Conservation (phyloP, 2,797 vertebrate genomes). For the Intellagama lesueurii region DNA sequence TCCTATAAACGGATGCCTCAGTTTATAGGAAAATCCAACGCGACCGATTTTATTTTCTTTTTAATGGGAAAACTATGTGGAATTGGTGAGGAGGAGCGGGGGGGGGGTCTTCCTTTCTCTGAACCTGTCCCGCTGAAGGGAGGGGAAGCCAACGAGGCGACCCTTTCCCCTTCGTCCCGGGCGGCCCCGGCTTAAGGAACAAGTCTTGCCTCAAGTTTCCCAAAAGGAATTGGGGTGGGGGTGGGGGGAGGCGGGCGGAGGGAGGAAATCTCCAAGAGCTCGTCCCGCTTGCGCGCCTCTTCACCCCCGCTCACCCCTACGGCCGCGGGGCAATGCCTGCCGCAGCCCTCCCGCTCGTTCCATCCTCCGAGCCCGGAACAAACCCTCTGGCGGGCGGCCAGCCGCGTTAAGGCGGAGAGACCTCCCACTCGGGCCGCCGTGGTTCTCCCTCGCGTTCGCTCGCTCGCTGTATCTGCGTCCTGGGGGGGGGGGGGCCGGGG, state of each 20-base stretch:
- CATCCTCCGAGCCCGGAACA: conserved; percentile 69
- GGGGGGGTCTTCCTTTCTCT: not conserved
- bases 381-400: conserved; percentile 74
- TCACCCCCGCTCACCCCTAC: conserved; percentile 37
- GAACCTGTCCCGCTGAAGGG: not conserved
- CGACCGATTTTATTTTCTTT: not conserved
- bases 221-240: too few species aligned
- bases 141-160: conserved; percentile 3
- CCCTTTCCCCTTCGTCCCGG: not conserved
- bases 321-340: conserved; percentile 65
- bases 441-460: not conserved
- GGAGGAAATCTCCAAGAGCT: not conserved
- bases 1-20: too few species aligned
- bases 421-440: conserved; percentile 77
- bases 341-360: conserved; percentile 46
- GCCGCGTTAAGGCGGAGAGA: conserved; percentile 68
- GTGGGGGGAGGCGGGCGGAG: too few species aligned
- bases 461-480: not conserved
- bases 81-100: too few species aligned
- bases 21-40: not conserved
- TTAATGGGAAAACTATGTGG: not conserved
- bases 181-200: conserved; percentile 15
- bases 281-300: not conserved
- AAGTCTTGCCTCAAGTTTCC: conserved; percentile 52
- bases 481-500: not conserved